Percentiles rank a stretch among this genome's conserved stretches.
Conservation (phyloP, 2,113 vertebrate genomes). For the Aphelocoma coerulescens region DNA sequence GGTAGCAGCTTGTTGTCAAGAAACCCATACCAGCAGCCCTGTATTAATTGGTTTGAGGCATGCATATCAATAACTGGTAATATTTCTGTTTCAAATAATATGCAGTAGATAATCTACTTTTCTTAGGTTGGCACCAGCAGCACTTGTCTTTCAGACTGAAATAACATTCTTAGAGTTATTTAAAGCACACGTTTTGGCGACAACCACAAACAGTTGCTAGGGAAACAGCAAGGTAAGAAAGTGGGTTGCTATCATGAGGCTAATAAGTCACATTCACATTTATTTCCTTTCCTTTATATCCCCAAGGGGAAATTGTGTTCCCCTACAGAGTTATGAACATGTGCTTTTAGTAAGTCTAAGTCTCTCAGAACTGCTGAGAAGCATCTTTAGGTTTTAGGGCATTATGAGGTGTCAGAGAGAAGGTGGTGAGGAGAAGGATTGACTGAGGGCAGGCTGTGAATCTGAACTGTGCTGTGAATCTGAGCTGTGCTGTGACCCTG, state of each 20-base stretch:
- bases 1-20: background rate
- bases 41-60: background rate
- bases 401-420: background rate
- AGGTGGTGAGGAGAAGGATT: background rate
- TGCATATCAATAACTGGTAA: background rate
- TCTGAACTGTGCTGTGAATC: background rate
- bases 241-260: background rate
- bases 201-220: background rate
- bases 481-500: background rate
- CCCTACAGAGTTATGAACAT: background rate
- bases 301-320: background rate
- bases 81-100: background rate
- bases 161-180: background rate
- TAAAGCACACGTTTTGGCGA: background rate
- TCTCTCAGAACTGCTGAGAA: background rate
- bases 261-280: background rate
- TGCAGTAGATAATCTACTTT: background rate
- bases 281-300: background rate
- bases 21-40: background rate
- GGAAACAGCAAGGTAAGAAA: background rate
- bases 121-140: background rate
- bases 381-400: background rate
- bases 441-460: background rate
- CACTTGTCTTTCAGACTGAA: background rate
- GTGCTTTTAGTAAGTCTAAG: background rate